A percentile compares a stretch with the other conserved stretches of the same genome.
Conservation (phyloP, 2,113 vertebrate species). For the Sprattus sprattus region DNA sequence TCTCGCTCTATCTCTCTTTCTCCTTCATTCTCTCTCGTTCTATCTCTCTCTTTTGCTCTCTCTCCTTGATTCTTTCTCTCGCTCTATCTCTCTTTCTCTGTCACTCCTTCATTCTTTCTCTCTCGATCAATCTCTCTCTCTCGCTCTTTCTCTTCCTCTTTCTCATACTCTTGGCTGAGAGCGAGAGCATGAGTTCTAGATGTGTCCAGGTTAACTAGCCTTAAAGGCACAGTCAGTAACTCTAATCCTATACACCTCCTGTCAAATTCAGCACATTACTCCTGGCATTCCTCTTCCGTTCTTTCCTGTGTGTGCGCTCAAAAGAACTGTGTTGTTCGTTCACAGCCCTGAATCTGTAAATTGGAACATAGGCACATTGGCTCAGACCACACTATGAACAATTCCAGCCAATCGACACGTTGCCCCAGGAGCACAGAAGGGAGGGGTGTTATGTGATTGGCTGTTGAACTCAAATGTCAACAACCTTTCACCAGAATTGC, state of each 20-base stretch:
- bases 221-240: neutral
- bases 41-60: neutral
- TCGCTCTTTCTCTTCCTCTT: neutral
- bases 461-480: no score
- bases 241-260: neutral
- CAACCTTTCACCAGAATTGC: no score
- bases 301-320: neutral
- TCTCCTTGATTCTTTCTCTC: neutral
- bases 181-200: no score
- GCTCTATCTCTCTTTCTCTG: neutral
- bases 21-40: neutral
- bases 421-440: neutral
- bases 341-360: neutral
- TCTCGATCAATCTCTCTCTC: neutral
- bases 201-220: neutral
- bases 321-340: neutral
- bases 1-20: neutral
- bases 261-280: no score
- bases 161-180: neutral
- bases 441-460: no score
- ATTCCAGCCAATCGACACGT: neutral
- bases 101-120: neutral
- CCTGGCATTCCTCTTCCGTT: neutral
- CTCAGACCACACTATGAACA: neutral
- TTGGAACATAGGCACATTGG: neutral